Percentiles rank a stretch among this genome's conserved stretches.
phyloP scores from a whole-genome alignment of 2,888 invertebrate genomes.

The Caenorhabditis doughertyi region DNA sequence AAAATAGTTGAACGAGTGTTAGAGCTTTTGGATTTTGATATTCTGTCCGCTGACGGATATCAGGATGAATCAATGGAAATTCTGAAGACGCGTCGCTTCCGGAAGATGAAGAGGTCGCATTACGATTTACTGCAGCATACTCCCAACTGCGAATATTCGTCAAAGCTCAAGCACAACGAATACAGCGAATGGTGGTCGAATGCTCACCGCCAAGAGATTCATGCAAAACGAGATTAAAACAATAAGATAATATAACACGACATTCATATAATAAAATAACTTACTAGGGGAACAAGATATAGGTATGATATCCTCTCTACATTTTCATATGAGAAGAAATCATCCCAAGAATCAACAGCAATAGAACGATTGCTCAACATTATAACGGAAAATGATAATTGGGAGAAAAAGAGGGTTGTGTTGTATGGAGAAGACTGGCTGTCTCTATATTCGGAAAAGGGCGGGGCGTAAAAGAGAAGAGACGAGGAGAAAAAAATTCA shows the following conservation, averaged over 20 bases:
- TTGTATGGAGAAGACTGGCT: constrained; percentile 6
- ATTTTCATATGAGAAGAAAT: constrained; percentile 42
- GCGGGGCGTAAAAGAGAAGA: constrained; percentile 22
- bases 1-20: too few species aligned
- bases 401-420: too few species aligned
- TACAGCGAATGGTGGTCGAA: neutral
- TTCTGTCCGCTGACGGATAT: too few species aligned
- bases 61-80: too few species aligned
- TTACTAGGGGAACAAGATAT: constrained; percentile 60
- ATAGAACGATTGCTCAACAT: constrained; percentile 28
- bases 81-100: too few species aligned
- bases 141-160: too few species aligned
- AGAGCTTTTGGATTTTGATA: too few species aligned
- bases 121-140: too few species aligned
- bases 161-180: neutral
- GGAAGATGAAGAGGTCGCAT: too few species aligned
- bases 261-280: constrained; percentile 39
- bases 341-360: constrained; percentile 20
- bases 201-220: constrained; percentile 7
- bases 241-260: neutral
- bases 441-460: constrained; percentile 50
- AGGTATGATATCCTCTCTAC: constrained; percentile 53
- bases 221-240: neutral
- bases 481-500: neutral
- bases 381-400: constrained; percentile 15